Evolutionary conservation across 2,888 invertebrate species (phyloP), one percentile per base, ranked within the genome.

Genomic region (Shargacucullia verbasci): DNA sequence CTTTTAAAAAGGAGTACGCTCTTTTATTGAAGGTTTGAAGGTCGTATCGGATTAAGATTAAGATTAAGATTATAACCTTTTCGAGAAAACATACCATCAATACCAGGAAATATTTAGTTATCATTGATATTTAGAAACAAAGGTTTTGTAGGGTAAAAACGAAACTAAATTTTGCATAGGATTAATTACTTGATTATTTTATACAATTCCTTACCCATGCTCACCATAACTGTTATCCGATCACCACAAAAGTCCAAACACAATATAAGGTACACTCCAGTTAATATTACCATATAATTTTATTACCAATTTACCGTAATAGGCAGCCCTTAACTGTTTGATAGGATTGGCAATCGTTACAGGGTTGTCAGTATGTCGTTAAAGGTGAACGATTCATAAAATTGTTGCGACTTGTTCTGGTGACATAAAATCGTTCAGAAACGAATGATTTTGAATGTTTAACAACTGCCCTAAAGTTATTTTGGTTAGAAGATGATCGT

Each of bases 261-360:
- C 47, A 49, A 49, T 68, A 20, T 46, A 63, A 54, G 41, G 47
- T 55, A 59, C 20, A 20, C 61, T 72, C 20, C 52, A 70, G 73
- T 70, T 62, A 71, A 78, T 78, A 76, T 78, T 59, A 62, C 54
- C 64, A 71, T 79, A 73, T 76, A 75, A 81, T 80, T 84, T 86
- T 81, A 86, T 77, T 73, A 64, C 74, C 70, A 63, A 78, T 79
- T 74, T 76, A 74, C 73, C 61, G 70, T 74, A 79, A 82, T 75
- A 72, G 73, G 59, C 65, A 60, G 53, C 65, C 68, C 61, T 73
- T 67, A 81, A 73, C 69, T 73, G 74, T 76, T 73, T 72, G 70
- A 62, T 61, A 70, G 80, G 73, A 80, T 76, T 80, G 79, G 69
- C 63, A 68, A 78, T 76, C 81, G 80, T 82, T 83, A 80, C 74